A percentile compares a stretch with the other conserved stretches of the same genome.
phyloP scores from a whole-genome alignment of 53 echinoderm and acorn worm species.

The Echinarachnius parma region DNA sequence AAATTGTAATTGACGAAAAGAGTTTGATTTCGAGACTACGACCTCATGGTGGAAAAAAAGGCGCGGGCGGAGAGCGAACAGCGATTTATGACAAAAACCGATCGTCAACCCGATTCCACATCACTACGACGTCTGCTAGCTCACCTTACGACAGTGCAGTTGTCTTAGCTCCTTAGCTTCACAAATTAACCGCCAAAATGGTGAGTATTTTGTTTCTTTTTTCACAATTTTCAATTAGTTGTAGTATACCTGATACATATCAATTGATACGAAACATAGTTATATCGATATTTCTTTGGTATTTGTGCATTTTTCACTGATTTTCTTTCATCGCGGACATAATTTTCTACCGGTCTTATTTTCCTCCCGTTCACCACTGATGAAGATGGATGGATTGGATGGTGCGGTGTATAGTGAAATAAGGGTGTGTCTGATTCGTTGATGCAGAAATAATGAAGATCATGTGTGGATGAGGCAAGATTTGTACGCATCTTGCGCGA shows the following conservation, averaged over 20 bases:
- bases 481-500: too few relatives aligned
- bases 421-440: background rate
- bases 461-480: too few relatives aligned
- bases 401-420: too few relatives aligned
- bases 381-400: too few relatives aligned
- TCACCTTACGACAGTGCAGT: constrained; percentile 44
- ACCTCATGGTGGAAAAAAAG: background rate
- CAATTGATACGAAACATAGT: too few relatives aligned
- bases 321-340: too few relatives aligned
- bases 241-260: too few relatives aligned
- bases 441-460: too few relatives aligned
- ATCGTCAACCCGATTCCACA: background rate
- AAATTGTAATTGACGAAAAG: background rate
- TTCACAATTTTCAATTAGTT: background rate
- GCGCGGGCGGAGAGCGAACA: constrained; percentile 22
- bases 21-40: constrained; percentile 12
- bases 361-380: too few relatives aligned
- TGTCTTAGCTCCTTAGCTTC: constrained; percentile 8
- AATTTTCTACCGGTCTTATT: too few relatives aligned
- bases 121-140: constrained; percentile 43
- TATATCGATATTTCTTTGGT: too few relatives aligned
- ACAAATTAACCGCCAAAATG: constrained; percentile 28
- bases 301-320: too few relatives aligned
- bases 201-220: constrained; percentile 1
- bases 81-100: background rate